These are phyloP conservation scores for Cacatua alba DNA, from an alignment of 2,113 vertebrate species.

Conservation along the genomic window DNA sequence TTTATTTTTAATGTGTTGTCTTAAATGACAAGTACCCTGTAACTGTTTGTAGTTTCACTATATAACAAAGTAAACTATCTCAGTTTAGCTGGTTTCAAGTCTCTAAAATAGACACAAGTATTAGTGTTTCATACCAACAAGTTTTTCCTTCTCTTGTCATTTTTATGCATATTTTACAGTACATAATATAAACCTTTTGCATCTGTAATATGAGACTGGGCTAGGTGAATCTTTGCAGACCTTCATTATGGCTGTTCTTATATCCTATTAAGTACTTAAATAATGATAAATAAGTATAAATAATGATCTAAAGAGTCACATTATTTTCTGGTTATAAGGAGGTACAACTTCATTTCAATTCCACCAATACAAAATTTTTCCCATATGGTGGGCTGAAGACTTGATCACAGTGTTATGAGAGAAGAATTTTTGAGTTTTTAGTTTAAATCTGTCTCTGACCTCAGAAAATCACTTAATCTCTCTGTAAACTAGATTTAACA, in stretches of 20 bases:
- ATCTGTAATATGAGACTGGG: background rate
- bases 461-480: background rate
- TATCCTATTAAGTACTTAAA: background rate
- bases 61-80: background rate
- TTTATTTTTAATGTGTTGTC: background rate
- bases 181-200: background rate
- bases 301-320: background rate
- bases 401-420: background rate
- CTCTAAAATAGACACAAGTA: background rate
- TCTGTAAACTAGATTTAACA: background rate
- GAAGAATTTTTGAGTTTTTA: background rate
- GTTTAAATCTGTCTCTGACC: background rate
- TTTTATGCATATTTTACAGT: background rate
- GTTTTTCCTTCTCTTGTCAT: background rate
- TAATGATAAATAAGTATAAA: background rate
- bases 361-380: background rate
- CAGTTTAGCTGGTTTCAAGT: background rate
- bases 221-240: background rate
- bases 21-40: background rate
- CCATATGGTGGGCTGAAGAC: background rate
- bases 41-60: background rate
- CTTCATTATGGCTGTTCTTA: background rate
- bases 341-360: background rate
- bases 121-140: background rate
- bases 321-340: background rate